phyloP scores from a whole-genome alignment of 2,888 invertebrate genomes.

The Dryococelus australis region DNA sequence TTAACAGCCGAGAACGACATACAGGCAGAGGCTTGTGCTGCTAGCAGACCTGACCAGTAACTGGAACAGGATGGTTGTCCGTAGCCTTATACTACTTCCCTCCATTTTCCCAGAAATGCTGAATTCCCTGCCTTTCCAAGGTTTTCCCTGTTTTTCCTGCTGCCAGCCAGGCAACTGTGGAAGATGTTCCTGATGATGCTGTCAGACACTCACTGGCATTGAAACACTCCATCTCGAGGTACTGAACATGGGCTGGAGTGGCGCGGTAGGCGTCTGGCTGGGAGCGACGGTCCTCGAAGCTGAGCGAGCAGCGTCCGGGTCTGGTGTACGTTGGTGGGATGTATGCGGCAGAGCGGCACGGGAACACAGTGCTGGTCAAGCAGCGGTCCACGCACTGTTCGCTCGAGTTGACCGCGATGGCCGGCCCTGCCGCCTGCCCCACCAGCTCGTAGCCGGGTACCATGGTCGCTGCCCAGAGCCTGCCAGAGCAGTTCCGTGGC shows the following conservation, averaged over 20 bases:
- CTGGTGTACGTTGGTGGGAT: constrained; percentile 42
- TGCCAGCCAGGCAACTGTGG: too few relatives aligned
- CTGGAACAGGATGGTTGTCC: too few relatives aligned
- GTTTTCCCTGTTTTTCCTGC: too few relatives aligned
- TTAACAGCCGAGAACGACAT: too few relatives aligned
- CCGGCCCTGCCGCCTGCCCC: constrained; percentile 68
- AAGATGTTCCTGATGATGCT: too few relatives aligned
- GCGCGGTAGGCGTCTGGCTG: constrained; percentile 78
- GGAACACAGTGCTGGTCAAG: constrained; percentile 62
- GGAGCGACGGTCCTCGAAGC: constrained; percentile 75
- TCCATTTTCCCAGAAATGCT: too few relatives aligned
- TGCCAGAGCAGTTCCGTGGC: constrained; percentile 63
- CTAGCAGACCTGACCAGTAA: too few relatives aligned
- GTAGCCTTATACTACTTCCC: too few relatives aligned
- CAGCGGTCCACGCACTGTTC: constrained; percentile 73
- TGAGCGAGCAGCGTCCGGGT: constrained; percentile 67
- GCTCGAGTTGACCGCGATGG: constrained; percentile 68
- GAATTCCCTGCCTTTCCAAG: too few relatives aligned
- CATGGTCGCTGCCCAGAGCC: constrained; percentile 79
- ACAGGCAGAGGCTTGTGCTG: too few relatives aligned
- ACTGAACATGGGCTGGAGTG: constrained; percentile 77
- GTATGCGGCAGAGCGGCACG: constrained; percentile 67
- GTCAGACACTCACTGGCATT: constrained; percentile 64
- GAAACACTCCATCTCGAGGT: constrained; percentile 83
- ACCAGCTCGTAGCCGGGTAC: constrained; percentile 78